Conservation (phyloP, 1,140 invertebrate genomes). For the Aricia agestis region DNA sequence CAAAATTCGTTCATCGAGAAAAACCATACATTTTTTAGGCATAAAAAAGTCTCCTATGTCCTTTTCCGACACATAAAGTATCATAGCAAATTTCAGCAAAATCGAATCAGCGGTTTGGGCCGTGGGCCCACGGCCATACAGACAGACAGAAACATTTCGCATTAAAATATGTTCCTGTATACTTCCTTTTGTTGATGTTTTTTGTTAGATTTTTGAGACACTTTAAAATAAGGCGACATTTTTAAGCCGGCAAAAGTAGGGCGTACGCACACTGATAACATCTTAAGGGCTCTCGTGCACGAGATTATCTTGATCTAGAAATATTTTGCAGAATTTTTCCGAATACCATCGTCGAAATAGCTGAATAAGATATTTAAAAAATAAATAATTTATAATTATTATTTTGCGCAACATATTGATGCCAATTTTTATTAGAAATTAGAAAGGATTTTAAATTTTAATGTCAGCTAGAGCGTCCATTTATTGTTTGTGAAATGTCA, state of each 20-base stretch:
- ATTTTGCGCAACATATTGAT: too few relatives aligned
- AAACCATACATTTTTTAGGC: too few relatives aligned
- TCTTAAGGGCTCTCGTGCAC: conserved; percentile 1
- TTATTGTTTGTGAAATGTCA: background rate
- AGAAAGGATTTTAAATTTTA: background rate
- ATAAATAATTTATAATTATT: background rate
- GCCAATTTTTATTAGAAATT: too few relatives aligned
- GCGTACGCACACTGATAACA: conserved; percentile 5
- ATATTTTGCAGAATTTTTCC: background rate
- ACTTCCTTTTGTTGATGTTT: background rate
- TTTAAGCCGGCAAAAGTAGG: conserved; percentile 4
- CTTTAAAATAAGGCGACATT: conserved; percentile 8
- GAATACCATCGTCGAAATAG: background rate
- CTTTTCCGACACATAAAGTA: too few relatives aligned
- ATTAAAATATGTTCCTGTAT: too few relatives aligned
- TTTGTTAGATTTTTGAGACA: background rate
- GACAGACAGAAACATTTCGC: too few relatives aligned
- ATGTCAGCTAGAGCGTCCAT: background rate
- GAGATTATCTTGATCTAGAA: background rate
- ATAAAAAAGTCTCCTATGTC: too few relatives aligned
- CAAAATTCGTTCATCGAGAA: too few relatives aligned
- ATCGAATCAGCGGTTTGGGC: too few relatives aligned
- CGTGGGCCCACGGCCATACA: too few relatives aligned
- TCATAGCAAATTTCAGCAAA: too few relatives aligned
- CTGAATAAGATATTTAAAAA: background rate